Evolutionary conservation across 2,888 invertebrate genomes (phyloP), one percentile per base, ranked within the genome.

Genomic region (Lingula anatina): DNA sequence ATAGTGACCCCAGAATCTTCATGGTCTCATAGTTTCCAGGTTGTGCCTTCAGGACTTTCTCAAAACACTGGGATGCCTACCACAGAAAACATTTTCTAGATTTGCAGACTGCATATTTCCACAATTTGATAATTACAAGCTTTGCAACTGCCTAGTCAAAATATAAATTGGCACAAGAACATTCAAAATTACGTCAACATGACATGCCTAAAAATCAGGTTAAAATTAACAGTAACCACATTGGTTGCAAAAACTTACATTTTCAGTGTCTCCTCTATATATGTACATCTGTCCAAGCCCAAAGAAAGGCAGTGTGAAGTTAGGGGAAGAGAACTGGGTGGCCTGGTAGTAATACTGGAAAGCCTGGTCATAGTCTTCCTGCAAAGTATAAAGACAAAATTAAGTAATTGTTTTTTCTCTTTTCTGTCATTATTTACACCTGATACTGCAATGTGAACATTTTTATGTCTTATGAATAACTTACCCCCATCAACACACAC

Each of bases 221-320:
- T n/a, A n/a, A n/a, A n/a, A n/a, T n/a, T n/a, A n/a, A n/a, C n/a
- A n/a, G n/a, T n/a, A n/a, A n/a, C n/a, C n/a, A n/a, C n/a, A n/a
- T n/a, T n/a, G n/a, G n/a, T n/a, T n/a, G n/a, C n/a, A n/a, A 7
- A 5, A 20, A 62, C 74, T 68, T 60, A 81, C 81, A 64, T 81
- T 81, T 55, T 95, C 94, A 1, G 88, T 86, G 71, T 99, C 97
- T 0, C 92, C 92, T 71, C 96, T 83, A 74, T 95, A 90, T 60
- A 99, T 94, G 74, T 99, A 97, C 95, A 99, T 97, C 78, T 99
- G 99, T 0, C 99, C 99, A 0, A 99, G 82, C 0, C 99, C 99
- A 78, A 93, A 99, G 79, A 94, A 92, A 0, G 99, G 99, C 48
- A 99, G 79, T 0, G 99, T 93, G 81, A 99, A 99, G 71, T 86